phyloP scores from a whole-genome alignment of 2,113 vertebrate genomes.

The Cyanoderma ruficeps region DNA sequence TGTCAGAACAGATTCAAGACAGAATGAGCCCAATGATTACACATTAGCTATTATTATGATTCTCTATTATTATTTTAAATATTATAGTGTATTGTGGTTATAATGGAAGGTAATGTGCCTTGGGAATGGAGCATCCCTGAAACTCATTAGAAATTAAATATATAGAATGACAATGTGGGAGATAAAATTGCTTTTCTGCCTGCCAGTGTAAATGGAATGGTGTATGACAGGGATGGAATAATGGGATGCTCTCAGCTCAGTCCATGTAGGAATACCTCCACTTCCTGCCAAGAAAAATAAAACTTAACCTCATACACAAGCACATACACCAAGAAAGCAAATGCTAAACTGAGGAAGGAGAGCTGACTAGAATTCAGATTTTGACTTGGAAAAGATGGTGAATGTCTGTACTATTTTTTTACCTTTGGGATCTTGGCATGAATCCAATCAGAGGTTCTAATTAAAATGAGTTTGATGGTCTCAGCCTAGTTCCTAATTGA shows the following conservation, averaged over 20 bases:
- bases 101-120: conserved; percentile 38
- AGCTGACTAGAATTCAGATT: conserved; percentile 14
- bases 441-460: conserved; percentile 57
- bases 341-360: not conserved
- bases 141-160: conserved; percentile 61
- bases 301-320: not conserved
- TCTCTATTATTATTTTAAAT: conserved; percentile 35
- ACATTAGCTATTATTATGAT: conserved; percentile 30
- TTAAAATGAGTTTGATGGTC: conserved; percentile 57
- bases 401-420: not conserved
- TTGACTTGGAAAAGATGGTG: not conserved
- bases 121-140: conserved; percentile 19
- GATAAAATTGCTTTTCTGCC: conserved; percentile 47
- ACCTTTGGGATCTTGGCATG: conserved; percentile 39
- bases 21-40: conserved; percentile 11
- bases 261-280: not conserved
- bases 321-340: not conserved
- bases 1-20: not conserved
- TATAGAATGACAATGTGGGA: conserved; percentile 9
- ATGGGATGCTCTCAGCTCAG: not conserved
- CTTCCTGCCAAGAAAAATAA: not conserved
- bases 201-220: conserved; percentile 15
- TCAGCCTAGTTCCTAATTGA: conserved; percentile 45
- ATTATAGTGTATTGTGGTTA: conserved; percentile 2
- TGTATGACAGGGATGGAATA: conserved; percentile 27